Base-by-base conservation (phyloP, 2,797 vertebrate species). In the Enteromius trimaculatus region DNA sequence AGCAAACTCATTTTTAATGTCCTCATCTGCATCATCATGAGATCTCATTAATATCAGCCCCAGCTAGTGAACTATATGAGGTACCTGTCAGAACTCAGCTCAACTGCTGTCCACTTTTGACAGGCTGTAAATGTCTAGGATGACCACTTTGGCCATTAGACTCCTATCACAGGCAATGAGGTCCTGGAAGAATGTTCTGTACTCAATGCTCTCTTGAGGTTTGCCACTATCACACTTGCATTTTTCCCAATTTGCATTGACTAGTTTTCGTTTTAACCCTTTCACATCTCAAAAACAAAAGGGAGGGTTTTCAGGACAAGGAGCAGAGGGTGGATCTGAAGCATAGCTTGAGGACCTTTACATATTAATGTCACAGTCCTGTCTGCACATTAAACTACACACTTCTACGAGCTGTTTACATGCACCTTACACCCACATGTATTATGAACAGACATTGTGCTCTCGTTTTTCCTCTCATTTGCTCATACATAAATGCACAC, bases 101-200 rank as follows among this genome's bases (percentile, higher is more conserved):
- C 58, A 14, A 16, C 70, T 81, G n/a, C 53, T 69, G 65, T 83
- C 47, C 16, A 14, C 70, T 34, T 71, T 49, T 86, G 83, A 82
- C 84, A 76, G 78, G 77, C 60, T 66, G 75, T 79, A 80, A 77
- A 42, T 74, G 58, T 29, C 23, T 74, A 42, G 26, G 26, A 8
- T n/a, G 53, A 49, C 62, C 79, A 82, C 75, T 87, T 82, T 79
- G 14, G 17, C 82, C 84, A 82, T 86, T 84, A 83, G 71, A 80
- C 82, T 77, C 62, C 79, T 26, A 84, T 84, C 69, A 81, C 55
- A 31, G 76, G 49, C 74, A 62, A 44, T 11, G 42, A 76, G 17
- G 55, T 37, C n/a, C 37, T 70, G 42, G 16, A 69, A 81, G 74
- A 77, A 86, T 19, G 42, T 82, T 84, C 84, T 83, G 62, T 69